Conservation (phyloP, 1,140 invertebrate species). For the Tetramorium simillimum region DNA sequence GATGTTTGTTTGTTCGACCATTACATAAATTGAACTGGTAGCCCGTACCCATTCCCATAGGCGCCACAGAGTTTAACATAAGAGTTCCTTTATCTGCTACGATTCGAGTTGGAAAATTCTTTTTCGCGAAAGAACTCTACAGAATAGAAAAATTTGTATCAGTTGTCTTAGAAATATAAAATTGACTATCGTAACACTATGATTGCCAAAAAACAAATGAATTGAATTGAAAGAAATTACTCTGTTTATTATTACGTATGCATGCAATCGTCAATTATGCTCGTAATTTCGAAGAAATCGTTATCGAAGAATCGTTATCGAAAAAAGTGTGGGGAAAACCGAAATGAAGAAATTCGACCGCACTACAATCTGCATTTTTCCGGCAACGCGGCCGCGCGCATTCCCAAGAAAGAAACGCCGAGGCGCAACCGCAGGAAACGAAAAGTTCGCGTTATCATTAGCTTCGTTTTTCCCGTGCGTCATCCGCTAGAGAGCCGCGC, state of each 20-base stretch:
- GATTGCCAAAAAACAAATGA: background rate
- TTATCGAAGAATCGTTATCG: no score
- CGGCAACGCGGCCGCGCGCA: background rate
- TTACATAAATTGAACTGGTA: slow-evolving; percentile 71
- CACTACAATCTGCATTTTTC: background rate
- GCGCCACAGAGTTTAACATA: slow-evolving; percentile 60
- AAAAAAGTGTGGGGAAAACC: slow-evolving; percentile 6
- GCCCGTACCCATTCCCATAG: slow-evolving; percentile 6
- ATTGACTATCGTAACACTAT: background rate
- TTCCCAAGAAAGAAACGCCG: background rate
- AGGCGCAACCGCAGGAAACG: background rate
- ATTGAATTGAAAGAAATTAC: background rate
- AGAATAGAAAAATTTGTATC: background rate
- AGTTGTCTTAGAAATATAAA: slow-evolving; percentile 8
- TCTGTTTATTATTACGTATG: background rate
- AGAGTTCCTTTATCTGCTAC: slow-evolving; percentile 4
- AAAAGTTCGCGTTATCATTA: slow-evolving; percentile 32
- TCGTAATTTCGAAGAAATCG: background rate
- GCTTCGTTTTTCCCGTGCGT: background rate
- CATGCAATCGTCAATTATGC: background rate
- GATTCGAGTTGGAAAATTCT: background rate
- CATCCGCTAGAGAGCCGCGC: background rate
- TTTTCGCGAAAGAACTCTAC: background rate
- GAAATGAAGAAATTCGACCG: background rate
- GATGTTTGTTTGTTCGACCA: slow-evolving; percentile 71